Evolutionary conservation across 1,140 invertebrate genomes (phyloP).

Genomic region (Drosophila pseudoobscura): DNA sequence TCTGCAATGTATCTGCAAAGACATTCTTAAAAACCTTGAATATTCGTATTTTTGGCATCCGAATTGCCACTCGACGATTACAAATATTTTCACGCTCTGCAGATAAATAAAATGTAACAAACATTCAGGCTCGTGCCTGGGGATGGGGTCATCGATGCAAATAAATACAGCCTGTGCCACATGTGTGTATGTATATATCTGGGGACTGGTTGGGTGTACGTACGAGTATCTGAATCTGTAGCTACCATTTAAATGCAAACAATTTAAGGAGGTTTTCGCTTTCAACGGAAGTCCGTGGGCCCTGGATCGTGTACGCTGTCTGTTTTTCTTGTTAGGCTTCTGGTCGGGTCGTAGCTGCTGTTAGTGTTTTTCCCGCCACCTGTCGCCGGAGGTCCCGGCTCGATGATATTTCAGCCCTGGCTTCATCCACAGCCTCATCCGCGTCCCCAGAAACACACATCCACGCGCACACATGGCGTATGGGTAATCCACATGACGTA

Average conservation of each 20-base stretch:
- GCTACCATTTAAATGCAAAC: constrained; percentile 54
- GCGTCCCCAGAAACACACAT: constrained; percentile 1
- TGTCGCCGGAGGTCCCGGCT: constrained; percentile 63
- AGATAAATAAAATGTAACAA: constrained; percentile 56
- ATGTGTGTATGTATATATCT: not conserved
- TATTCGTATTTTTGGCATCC: constrained; percentile 25
- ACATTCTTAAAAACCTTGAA: not conserved
- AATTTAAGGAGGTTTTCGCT: constrained; percentile 39
- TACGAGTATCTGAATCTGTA: not conserved
- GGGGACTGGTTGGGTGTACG: not conserved
- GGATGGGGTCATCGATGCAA: constrained; percentile 28
- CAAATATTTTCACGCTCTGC: constrained; percentile 52
- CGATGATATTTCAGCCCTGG: constrained; percentile 64
- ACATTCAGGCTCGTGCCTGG: constrained; percentile 3
- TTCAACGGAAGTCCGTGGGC: constrained; percentile 32
- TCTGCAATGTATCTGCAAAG: too few relatives aligned
- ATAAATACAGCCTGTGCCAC: constrained; percentile 27
- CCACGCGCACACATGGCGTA: constrained; percentile 29
- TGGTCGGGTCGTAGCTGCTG: constrained; percentile 18
- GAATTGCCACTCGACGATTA: constrained; percentile 18
- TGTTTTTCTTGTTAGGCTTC: constrained; percentile 24
- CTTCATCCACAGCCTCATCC: constrained; percentile 25
- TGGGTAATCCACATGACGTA: constrained; percentile 60
- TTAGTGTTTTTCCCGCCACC: constrained; percentile 49
- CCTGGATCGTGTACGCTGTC: constrained; percentile 17